Base-by-base conservation (phyloP, 1,140 invertebrate species). In the Saccostrea echinata region DNA sequence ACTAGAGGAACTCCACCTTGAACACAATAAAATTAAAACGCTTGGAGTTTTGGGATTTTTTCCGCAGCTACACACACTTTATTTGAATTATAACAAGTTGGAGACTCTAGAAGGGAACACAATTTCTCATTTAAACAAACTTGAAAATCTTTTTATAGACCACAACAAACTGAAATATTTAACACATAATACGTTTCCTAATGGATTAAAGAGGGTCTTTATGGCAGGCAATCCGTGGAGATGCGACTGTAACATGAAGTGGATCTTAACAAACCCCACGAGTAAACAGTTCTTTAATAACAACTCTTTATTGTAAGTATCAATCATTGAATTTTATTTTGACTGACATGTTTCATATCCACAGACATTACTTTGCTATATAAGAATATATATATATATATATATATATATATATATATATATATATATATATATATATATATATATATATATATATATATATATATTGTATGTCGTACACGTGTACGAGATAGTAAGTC, bases 211-310 rank as follows among this genome's bases (percentile, higher is more conserved):
- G 16, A 76, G 9, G 27, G 68, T 76, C 3, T 13, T 24, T 13
- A 8, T 76, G 27, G 16, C 24, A 27, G 68, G 68, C 27, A 76
- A 76, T 76, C 68, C 68, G 16, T 76, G 68, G 68, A 12, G 68
- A 30, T 76, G 68, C 27, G 68, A 76, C 68, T 76, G 68, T 33
- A 76, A 76, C 68, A 33, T 76, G 68, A 76, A 30, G 27, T 76
- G 68, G 68, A 33, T 76, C 30, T 27, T 76, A 33, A 27, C 16
- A 30, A 76, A 76, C 30, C 24, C 30, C 8, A 76, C 24, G 11
- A 30, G 68, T 27, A 9, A 9, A 33, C 68, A 76, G 68, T 76
- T 76, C 27, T 76, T 76, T 9, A 27, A 76, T 9, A 76, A 76
- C 30, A 76, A 33, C 27, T 76, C 68, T 33, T 76, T 76, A 30